Percentiles rank a stretch among this genome's conserved stretches.
These are phyloP conservation scores for Synanthedon vespiformis DNA, from an alignment of 2,888 invertebrate species.

Conservation along the genomic window DNA sequence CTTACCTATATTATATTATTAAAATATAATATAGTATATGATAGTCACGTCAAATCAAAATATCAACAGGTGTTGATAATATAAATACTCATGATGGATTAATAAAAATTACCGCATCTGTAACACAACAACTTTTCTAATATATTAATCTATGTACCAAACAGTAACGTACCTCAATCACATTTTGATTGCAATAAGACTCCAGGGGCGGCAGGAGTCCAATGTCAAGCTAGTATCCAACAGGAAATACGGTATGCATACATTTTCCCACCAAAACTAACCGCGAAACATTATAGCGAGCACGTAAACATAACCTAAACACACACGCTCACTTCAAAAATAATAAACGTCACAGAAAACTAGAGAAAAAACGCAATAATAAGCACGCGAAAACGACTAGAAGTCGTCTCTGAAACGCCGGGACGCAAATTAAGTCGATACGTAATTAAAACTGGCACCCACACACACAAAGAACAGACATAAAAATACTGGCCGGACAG, in stretches of 20 bases:
- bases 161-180: conserved; percentile 13
- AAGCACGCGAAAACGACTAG: conserved; percentile 21
- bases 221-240: not conserved
- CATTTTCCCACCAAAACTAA: conserved; percentile 42
- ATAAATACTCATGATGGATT: too few species aligned
- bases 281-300: conserved; percentile 8
- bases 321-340: conserved; percentile 11
- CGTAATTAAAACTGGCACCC: conserved; percentile 68
- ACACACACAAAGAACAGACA: conserved; percentile 67
- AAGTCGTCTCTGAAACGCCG: conserved; percentile 33
- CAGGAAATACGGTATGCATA: conserved; percentile 3
- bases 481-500: conserved; percentile 60
- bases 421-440: conserved; percentile 69
- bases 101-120: too few species aligned
- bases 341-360: conserved; percentile 9
- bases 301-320: conserved; percentile 31
- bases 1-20: too few species aligned
- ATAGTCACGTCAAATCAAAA: too few species aligned
- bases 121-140: too few species aligned
- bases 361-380: conserved; percentile 10
- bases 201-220: not conserved
- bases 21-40: too few species aligned
- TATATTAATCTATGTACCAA: not conserved
- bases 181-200: conserved; percentile 10
- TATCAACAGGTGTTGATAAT: too few species aligned